Percentiles rank a stretch among this genome's conserved stretches.
Conservation (phyloP, 2,113 vertebrate genomes). For the Eurystomus gularis region DNA sequence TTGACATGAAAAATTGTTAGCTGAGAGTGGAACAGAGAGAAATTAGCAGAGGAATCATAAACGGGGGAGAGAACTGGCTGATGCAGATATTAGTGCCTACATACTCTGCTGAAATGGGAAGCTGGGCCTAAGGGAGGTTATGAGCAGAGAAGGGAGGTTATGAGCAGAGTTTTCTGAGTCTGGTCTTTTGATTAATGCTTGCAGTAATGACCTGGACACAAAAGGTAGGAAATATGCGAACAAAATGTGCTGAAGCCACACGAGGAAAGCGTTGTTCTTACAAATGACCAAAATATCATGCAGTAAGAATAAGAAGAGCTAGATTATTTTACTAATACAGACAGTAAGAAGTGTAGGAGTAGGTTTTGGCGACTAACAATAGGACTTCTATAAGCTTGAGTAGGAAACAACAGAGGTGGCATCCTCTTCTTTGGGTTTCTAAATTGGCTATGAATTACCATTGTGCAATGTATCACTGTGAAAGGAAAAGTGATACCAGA, state of each 20-base stretch:
- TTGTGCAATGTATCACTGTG: not conserved
- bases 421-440: not conserved
- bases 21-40: not conserved
- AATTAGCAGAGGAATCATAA: constrained; percentile 33
- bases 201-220: constrained; percentile 12
- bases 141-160: not conserved
- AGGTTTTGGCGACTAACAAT: not conserved
- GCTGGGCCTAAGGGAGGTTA: not conserved
- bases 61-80: not conserved
- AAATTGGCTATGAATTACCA: not conserved
- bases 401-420: not conserved
- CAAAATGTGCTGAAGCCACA: not conserved
- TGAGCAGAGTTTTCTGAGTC: not conserved
- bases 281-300: not conserved
- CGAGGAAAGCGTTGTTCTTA: not conserved
- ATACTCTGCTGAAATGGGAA: not conserved
- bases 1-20: not conserved
- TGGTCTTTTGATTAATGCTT: constrained; percentile 11
- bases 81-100: constrained; percentile 11
- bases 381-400: not conserved
- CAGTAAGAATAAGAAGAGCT: not conserved
- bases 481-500: not conserved
- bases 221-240: not conserved
- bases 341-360: not conserved
- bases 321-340: not conserved